Conservation (phyloP, 35 echinoderm and acorn worm species). For the Lytechinus pictus region DNA sequence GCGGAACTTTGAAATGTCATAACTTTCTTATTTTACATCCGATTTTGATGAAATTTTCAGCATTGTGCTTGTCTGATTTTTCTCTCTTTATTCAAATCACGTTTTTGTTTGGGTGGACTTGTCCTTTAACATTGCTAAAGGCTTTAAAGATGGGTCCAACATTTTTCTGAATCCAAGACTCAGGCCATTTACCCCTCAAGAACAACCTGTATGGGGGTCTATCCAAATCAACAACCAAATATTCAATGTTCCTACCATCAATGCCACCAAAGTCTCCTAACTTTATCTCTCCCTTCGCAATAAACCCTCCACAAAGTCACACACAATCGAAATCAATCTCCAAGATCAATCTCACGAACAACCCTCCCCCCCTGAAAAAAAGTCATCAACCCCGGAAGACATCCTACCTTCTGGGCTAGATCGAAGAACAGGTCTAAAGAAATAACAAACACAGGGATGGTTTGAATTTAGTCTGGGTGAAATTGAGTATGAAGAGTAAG, state of each 20-base stretch:
- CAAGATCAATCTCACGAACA: too few species aligned
- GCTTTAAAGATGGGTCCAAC: background rate
- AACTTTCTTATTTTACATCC: too few species aligned
- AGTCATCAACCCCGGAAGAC: background rate
- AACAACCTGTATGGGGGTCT: background rate
- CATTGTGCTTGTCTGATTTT: too few species aligned
- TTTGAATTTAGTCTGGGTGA: conserved; percentile 18
- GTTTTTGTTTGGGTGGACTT: too few species aligned
- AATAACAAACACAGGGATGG: conserved; percentile 5
- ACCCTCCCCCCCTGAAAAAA: background rate
- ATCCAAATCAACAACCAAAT: background rate
- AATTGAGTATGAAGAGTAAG: background rate
- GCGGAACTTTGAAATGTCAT: too few species aligned
- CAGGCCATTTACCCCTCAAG: background rate
- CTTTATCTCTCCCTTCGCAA: background rate
- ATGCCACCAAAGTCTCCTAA: background rate
- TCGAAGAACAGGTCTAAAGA: background rate
- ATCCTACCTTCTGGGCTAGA: background rate
- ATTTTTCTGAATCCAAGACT: background rate
- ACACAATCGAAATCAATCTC: too few species aligned
- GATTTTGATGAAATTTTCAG: too few species aligned
- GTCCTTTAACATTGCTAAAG: background rate
- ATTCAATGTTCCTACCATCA: background rate
- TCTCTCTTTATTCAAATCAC: too few species aligned
- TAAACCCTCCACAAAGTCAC: background rate